Conservation (phyloP, 2,113 vertebrate genomes). For the Cottus gobio region DNA sequence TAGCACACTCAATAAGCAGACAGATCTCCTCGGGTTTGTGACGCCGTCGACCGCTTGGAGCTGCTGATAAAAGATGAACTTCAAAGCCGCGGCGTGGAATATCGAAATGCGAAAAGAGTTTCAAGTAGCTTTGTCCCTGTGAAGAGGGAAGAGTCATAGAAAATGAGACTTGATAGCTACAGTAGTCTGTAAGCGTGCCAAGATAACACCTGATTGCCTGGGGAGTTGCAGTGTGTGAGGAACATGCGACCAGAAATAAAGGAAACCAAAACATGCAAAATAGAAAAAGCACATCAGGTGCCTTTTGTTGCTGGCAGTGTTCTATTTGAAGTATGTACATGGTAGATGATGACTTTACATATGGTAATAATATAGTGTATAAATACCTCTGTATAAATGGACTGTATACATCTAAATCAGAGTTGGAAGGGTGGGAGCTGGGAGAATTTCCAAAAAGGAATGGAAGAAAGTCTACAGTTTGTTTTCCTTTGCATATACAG, state of each 20-base stretch:
- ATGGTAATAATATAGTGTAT: constrained; percentile 71
- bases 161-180: constrained; percentile 56
- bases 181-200: constrained; percentile 82
- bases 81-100: constrained; percentile 22
- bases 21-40: not conserved
- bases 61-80: constrained; percentile 8
- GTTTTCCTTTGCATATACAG: constrained; percentile 78
- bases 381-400: constrained; percentile 78
- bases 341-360: constrained; percentile 68
- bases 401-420: constrained; percentile 67
- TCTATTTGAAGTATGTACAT: constrained; percentile 85
- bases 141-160: constrained; percentile 30
- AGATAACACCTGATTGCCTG: constrained; percentile 80
- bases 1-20: constrained; percentile 54
- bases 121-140: constrained; percentile 69
- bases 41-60: constrained; percentile 2
- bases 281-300: constrained; percentile 88
- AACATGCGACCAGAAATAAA: constrained; percentile 88
- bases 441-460: constrained; percentile 76
- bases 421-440: constrained; percentile 69
- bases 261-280: constrained; percentile 87
- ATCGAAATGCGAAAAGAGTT: constrained; percentile 52
- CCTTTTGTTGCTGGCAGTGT: constrained; percentile 91
- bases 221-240: constrained; percentile 38
- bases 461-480: constrained; percentile 92